These are phyloP conservation scores for Drymodes brunneopygia DNA, from an alignment of 2,113 vertebrate genomes.

Conservation along the genomic window DNA sequence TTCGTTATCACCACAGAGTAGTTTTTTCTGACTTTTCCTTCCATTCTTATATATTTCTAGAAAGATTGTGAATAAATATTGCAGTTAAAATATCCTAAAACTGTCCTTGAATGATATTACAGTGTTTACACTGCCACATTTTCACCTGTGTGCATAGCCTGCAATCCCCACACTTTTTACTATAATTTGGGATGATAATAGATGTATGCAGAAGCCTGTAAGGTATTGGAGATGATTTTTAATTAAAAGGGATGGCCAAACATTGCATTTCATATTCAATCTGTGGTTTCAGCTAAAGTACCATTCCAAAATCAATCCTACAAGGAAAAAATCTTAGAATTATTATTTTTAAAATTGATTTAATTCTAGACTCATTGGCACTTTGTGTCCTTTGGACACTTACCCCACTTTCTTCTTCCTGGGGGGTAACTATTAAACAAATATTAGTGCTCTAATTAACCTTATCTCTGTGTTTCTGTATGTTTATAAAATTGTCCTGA, in stretches of 20 bases:
- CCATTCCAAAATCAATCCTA: neutral
- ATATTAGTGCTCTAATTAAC: neutral
- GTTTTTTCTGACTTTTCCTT: neutral
- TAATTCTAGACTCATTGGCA: neutral
- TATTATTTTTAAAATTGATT: neutral
- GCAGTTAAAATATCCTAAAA: neutral
- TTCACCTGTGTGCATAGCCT: neutral
- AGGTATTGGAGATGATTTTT: neutral
- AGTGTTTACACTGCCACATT: neutral
- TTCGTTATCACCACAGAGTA: neutral
- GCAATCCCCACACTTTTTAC: neutral
- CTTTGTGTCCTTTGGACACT: neutral
- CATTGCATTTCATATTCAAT: neutral
- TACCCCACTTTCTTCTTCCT: neutral
- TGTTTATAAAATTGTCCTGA: neutral
- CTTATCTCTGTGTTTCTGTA: neutral
- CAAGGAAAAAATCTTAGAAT: neutral
- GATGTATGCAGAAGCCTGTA: neutral
- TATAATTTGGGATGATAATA: neutral
- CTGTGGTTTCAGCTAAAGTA: neutral
- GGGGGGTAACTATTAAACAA: neutral
- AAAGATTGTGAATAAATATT: neutral
- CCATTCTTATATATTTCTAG: accelerated
- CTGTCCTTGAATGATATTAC: neutral
- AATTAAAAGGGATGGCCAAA: neutral